phyloP scores from a whole-genome alignment of 2,888 invertebrate genomes.

The Furcula furcula region DNA sequence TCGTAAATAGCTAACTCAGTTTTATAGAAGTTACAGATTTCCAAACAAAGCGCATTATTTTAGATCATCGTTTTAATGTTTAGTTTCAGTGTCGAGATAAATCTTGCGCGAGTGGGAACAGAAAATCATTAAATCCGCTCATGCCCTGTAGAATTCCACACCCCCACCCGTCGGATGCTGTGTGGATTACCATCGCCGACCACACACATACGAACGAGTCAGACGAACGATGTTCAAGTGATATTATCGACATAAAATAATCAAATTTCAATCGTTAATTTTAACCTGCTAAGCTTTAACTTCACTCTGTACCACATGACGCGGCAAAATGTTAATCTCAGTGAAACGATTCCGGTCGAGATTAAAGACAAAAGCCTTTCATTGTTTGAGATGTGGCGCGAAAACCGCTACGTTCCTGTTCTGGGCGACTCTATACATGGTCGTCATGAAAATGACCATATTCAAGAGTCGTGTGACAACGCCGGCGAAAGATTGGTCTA shows the following conservation, averaged over 20 bases:
- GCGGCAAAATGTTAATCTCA: constrained; percentile 57
- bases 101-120: constrained; percentile 39
- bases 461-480: constrained; percentile 63
- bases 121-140: constrained; percentile 77
- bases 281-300: constrained; percentile 18
- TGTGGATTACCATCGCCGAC: constrained; percentile 20
- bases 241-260: constrained; percentile 19
- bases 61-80: not conserved
- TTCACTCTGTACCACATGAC: constrained; percentile 52
- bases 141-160: constrained; percentile 61
- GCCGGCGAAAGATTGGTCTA: constrained; percentile 61
- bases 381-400: constrained; percentile 69
- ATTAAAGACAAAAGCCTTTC: constrained; percentile 56
- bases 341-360: constrained; percentile 57
- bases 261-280: constrained; percentile 8
- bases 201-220: constrained; percentile 11
- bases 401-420: constrained; percentile 72
- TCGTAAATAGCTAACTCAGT: too few species aligned
- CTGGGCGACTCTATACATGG: constrained; percentile 70
- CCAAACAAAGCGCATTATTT: constrained; percentile 5
- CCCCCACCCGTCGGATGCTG: constrained; percentile 64
- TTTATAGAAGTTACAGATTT: not conserved
- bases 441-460: constrained; percentile 74
- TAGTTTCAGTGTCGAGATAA: constrained; percentile 27
- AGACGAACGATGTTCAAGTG: constrained; percentile 39